These are phyloP conservation scores for Uloborus plumipes DNA, from an alignment of 2,888 invertebrate species.

Conservation along the genomic window DNA sequence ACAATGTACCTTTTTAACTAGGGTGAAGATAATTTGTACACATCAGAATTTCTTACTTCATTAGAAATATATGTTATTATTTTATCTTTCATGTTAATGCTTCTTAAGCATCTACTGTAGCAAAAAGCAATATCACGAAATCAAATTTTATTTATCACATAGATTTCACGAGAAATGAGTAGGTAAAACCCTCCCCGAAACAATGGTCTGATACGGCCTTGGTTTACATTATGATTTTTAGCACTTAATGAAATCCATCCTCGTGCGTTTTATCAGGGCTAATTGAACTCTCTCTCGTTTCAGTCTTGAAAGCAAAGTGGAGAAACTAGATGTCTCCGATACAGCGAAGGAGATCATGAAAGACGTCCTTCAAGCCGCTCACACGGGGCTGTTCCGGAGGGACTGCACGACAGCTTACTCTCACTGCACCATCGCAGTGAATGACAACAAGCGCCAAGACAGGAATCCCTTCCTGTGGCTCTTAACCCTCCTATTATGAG, in stretches of 20 bases:
- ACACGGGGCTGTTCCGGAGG: conserved; percentile 51
- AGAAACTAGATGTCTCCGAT: conserved; percentile 46
- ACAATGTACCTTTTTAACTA: too few relatives aligned
- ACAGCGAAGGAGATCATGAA: conserved; percentile 49
- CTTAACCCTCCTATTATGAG: not conserved
- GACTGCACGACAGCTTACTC: conserved; percentile 57
- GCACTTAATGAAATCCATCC: not conserved
- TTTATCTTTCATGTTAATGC: too few relatives aligned
- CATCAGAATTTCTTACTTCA: too few relatives aligned
- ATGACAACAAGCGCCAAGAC: not conserved
- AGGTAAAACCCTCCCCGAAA: too few relatives aligned
- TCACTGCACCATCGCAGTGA: conserved; percentile 24
- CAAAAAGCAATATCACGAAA: too few relatives aligned
- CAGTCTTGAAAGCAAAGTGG: conserved; percentile 51
- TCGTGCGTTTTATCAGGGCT: not conserved
- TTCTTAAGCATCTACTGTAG: too few relatives aligned
- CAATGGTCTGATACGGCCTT: too few relatives aligned
- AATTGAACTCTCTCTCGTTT: not conserved
- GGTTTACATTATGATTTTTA: too few relatives aligned
- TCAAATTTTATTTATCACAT: too few relatives aligned
- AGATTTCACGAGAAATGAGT: too few relatives aligned
- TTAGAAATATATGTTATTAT: too few relatives aligned
- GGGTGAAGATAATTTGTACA: too few relatives aligned
- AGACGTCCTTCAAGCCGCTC: conserved; percentile 60
- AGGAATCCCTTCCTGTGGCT: not conserved